A percentile compares a stretch with the other conserved stretches of the same genome.
These are phyloP conservation scores for Neodiprion fabricii DNA, from an alignment of 1,140 invertebrate genomes.

Conservation along the genomic window DNA sequence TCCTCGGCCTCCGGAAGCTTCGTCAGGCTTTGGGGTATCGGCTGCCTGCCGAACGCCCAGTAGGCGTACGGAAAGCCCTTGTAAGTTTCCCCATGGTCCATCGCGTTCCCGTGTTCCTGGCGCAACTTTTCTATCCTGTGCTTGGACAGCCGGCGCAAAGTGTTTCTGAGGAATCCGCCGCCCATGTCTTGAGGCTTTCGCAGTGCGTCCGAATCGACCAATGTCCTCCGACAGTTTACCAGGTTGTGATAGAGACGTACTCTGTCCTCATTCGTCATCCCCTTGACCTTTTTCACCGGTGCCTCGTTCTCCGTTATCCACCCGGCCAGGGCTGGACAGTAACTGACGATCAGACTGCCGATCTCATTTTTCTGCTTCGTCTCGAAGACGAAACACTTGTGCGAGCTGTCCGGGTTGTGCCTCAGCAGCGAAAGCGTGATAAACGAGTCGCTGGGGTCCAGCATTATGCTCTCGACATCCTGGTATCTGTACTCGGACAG, in stretches of 20 bases:
- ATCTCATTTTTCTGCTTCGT: constrained; percentile 89
- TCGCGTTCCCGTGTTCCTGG: constrained; percentile 74
- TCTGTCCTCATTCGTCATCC: constrained; percentile 84
- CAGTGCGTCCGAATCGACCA: constrained; percentile 85
- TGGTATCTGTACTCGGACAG: constrained; percentile 87
- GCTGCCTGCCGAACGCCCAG: constrained; percentile 89
- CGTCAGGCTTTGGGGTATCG: constrained; percentile 81
- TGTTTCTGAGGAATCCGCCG: constrained; percentile 85
- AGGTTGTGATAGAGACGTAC: constrained; percentile 83
- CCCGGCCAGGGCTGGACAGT: constrained; percentile 82
- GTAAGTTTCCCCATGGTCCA: constrained; percentile 80
- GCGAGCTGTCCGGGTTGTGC: constrained; percentile 69
- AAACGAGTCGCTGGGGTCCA: constrained; percentile 91
- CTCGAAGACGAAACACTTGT: constrained; percentile 94
- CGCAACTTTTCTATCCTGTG: constrained; percentile 85
- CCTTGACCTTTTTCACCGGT: constrained; percentile 69
- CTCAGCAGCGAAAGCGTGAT: constrained; percentile 81
- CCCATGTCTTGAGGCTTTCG: constrained; percentile 80
- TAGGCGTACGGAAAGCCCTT: constrained; percentile 86
- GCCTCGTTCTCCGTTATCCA: constrained; percentile 87
- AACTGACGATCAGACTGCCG: constrained; percentile 90
- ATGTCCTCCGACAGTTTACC: constrained; percentile 75
- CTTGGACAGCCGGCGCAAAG: constrained; percentile 85
- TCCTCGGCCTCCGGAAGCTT: constrained; percentile 88
- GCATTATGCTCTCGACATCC: constrained; percentile 88